Conservation (phyloP, 2,113 vertebrate species). For the Pyrgilauda ruficollis region DNA sequence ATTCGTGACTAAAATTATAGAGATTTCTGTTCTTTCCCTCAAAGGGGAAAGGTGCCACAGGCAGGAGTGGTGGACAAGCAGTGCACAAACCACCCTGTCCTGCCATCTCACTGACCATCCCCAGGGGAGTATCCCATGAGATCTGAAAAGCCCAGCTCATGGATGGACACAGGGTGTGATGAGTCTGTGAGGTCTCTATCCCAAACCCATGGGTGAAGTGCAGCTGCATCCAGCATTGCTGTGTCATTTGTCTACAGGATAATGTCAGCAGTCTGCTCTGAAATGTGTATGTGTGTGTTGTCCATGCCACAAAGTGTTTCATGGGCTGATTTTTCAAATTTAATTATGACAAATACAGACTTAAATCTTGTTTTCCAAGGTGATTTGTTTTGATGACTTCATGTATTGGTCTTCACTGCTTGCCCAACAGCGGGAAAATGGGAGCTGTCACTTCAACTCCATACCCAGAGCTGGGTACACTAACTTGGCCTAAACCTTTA, state of each 20-base stretch:
- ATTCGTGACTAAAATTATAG: accelerated
- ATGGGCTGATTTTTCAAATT: neutral
- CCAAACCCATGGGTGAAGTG: neutral
- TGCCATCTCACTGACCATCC: accelerated
- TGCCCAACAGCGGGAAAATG: accelerated
- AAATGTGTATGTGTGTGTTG: neutral
- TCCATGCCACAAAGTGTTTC: neutral
- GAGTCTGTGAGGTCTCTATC: neutral
- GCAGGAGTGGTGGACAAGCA: neutral
- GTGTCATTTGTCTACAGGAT: neutral
- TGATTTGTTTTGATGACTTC: neutral
- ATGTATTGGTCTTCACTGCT: neutral
- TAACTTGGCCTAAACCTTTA: neutral
- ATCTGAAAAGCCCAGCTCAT: neutral
- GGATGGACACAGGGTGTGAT: accelerated
- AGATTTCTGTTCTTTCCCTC: neutral
- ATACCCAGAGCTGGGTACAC: accelerated
- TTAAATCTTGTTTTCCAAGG: neutral
- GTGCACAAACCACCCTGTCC: accelerated
- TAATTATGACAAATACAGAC: neutral
- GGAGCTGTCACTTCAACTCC: neutral
- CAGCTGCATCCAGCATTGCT: accelerated
- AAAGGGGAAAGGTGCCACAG: accelerated
- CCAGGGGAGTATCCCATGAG: accelerated
- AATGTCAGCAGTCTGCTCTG: neutral